Conservation (phyloP, 1,140 invertebrate species). For the Nymphalis io region DNA sequence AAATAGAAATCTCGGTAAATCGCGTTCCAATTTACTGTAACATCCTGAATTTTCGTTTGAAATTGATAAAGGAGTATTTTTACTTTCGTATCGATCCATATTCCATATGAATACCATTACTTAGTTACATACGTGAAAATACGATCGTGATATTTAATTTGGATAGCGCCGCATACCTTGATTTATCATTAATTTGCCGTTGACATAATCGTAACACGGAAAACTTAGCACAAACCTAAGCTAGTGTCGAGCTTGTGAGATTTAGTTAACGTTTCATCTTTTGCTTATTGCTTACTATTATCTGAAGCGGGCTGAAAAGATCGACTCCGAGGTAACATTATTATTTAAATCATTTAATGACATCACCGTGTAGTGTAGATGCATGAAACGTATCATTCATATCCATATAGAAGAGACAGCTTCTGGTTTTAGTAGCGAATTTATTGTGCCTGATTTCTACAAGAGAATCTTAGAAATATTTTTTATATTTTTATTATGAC, state of each 20-base stretch:
- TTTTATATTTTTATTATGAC: too few species aligned
- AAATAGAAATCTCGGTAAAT: too few species aligned
- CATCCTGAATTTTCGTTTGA: neutral
- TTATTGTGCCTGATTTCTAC: neutral
- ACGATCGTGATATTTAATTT: conserved; percentile 10
- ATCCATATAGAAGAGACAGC: neutral
- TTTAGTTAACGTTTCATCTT: conserved; percentile 58
- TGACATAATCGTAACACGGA: conserved; percentile 1
- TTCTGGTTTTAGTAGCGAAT: neutral
- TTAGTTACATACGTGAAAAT: conserved; percentile 12
- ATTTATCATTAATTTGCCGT: conserved; percentile 11
- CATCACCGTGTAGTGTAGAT: conserved; percentile 32
- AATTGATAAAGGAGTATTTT: neutral
- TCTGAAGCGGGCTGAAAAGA: conserved; percentile 75
- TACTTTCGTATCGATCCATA: conserved; percentile 1
- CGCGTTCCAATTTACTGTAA: neutral
- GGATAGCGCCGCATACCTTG: conserved; percentile 14
- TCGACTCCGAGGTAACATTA: conserved; percentile 70
- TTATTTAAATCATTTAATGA: conserved; percentile 31
- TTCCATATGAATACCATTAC: conserved; percentile 13
- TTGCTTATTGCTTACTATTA: conserved; percentile 80
- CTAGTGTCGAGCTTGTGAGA: conserved; percentile 35
- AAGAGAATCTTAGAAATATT: too few species aligned
- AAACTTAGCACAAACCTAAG: conserved; percentile 28
- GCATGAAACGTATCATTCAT: conserved; percentile 19